Base-by-base conservation (phyloP, 1,140 invertebrate genomes). In the Meteorus sp. region DNA sequence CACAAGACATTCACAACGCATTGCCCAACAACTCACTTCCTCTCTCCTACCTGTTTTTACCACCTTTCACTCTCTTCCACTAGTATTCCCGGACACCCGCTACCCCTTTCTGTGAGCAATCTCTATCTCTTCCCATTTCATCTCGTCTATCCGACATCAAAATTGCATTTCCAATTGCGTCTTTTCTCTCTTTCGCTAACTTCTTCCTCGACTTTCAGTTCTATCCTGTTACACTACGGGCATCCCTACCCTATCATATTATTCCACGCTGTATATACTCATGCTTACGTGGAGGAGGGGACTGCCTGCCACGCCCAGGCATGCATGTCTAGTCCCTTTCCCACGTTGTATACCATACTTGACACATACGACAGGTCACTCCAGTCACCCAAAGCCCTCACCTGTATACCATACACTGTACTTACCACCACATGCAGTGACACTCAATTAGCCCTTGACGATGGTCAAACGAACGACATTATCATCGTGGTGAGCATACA, bases 111-210 rank as follows among this genome's bases (percentile, higher is more conserved):
- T n/a, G n/a, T n/a, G n/a, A n/a, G n/a, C n/a, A n/a, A n/a, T n/a
- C n/a, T n/a, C n/a, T n/a, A n/a, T n/a, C 15, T 39, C 27, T 33
- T 31, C 44, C 4, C 23, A 51, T 47, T 19, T 11, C 35, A 20
- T 19, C 31, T 25, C 54, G 43, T 55, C 52, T 68, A 64, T 70
- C 64, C 53, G 62, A 60, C 64, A 68, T 69, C 62, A 72, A 72
- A 71, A 69, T 72, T 71, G 66, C 64, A 71, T 71, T 68, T 63
- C 60, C 68, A 72, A 72, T 71, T 71, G 66, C 68, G 50, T 37
- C 60, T 61, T 56, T 58, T 57, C 57, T n/a, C n/a, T n/a, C n/a
- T n/a, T n/a, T n/a, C n/a, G n/a, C n/a, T n/a, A n/a, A n/a, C n/a
- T n/a, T n/a, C n/a, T n/a, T n/a, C n/a, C n/a, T n/a, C n/a, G n/a